Evolutionary conservation across 2,113 vertebrate genomes (phyloP), one percentile per base, ranked within the genome.

Genomic region (Triplophysa rosa): DNA sequence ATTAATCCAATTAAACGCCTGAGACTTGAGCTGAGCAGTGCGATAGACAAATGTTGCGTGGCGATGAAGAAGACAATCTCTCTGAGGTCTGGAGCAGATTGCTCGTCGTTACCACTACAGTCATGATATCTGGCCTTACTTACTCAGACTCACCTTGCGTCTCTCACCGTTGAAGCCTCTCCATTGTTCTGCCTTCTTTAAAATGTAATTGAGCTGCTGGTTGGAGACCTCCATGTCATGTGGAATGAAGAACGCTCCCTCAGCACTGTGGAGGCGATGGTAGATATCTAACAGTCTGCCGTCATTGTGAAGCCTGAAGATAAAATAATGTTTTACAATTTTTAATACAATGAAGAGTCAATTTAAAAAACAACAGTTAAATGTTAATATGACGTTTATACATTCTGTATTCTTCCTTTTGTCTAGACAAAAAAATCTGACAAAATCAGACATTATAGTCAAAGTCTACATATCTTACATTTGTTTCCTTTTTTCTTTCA

Each of bases 141-240:
- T 72, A 21, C 58, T 66, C 9, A 24, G 13, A 82, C 94, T 92
- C 87, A 97, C 96, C 94, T 96, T 93, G 12, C 93, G 93, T 84
- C 95, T 94, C 86, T 97, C 95, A 54, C 96, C 96, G 0, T 84
- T 92, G 86, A 92, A 89, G 81, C 96, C 96, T 90, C 96, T 92
- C 97, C 97, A 98, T 80, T 96, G 95, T 86, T 95, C 92, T 12
- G 95, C 92, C 49, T 93, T 96, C 87, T 95, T 96, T 54, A 98
- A 89, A 45, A 97, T 92, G 83, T 93, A 94, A 88, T 92, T 96
- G 75, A 99, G 87, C 74, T 98, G 95, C 89, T 96, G 96, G 84
- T 86, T 94, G 79, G 98, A 98, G 86, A 99, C 88, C 89, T 98
- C 97, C 66, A 95, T 84, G 78, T 98, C 95, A 52, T 93, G 85